phyloP scores from a whole-genome alignment of 2,797 vertebrate genomes.

The Pseudochromis fuscus region DNA sequence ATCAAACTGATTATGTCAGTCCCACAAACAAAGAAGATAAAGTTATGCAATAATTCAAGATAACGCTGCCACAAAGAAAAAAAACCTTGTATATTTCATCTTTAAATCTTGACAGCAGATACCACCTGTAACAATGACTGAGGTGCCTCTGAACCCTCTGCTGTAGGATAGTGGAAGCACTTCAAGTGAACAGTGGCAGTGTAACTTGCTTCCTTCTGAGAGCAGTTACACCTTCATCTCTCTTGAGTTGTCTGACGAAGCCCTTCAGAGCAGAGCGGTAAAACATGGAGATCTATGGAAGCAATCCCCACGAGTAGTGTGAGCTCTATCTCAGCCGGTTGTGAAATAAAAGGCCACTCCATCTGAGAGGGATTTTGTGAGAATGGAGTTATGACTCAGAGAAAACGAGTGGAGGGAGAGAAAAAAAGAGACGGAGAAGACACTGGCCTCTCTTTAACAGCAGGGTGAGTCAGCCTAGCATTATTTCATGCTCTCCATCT shows the following conservation, averaged over 20 bases:
- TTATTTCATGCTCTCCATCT: conserved; percentile 75
- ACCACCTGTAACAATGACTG: conserved; percentile 15
- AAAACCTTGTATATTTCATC: background rate
- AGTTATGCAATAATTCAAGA: background rate
- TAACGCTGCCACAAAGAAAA: conserved; percentile 8
- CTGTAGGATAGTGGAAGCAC: conserved; percentile 7
- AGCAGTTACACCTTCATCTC: conserved; percentile 60
- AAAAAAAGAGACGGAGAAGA: conserved; percentile 49
- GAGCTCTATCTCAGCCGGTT: conserved; percentile 61
- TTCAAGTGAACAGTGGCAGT: conserved; percentile 37
- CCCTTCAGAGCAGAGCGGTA: conserved; percentile 39
- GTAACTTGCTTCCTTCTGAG: conserved; percentile 36
- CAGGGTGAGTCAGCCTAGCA: conserved; percentile 64
- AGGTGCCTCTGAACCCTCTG: conserved; percentile 17
- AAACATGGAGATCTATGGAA: conserved; percentile 63
- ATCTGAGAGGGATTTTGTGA: conserved; percentile 71
- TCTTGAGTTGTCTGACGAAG: conserved; percentile 52
- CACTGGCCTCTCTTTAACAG: conserved; percentile 69
- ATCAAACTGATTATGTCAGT: background rate
- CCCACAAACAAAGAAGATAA: background rate
- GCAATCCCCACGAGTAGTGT: conserved; percentile 65
- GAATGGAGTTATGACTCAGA: conserved; percentile 76
- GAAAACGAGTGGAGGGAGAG: conserved; percentile 40
- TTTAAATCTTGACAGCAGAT: conserved; percentile 4
- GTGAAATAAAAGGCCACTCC: conserved; percentile 76